Conservation (phyloP, 2,888 invertebrate species). For the Pseudococcus longispinus region DNA sequence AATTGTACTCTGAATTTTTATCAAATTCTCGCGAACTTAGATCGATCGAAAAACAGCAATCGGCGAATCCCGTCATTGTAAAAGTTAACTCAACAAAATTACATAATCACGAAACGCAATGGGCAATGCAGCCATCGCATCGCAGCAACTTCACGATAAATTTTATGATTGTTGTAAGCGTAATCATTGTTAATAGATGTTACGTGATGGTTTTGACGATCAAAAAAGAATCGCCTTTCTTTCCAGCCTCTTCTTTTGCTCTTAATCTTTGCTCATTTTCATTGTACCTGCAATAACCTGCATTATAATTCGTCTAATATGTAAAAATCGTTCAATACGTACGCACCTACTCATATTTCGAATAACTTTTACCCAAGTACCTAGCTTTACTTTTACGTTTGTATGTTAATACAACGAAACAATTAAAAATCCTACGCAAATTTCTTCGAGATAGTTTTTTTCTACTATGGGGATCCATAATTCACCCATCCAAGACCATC, state of each 20-base stretch:
- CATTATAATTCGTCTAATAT: slow-evolving; percentile 22
- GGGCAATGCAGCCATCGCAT: slow-evolving; percentile 48
- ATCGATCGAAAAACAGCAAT: background rate
- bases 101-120: background rate
- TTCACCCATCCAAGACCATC: background rate
- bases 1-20: background rate
- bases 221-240: slow-evolving; percentile 44
- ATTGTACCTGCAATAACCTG: background rate
- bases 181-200: slow-evolving; percentile 54
- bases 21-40: background rate
- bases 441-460: background rate
- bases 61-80: background rate
- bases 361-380: slow-evolving; percentile 10
- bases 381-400: background rate
- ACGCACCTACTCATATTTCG: background rate
- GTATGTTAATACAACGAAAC: background rate
- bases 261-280: slow-evolving; percentile 21
- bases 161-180: slow-evolving; percentile 51
- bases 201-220: slow-evolving; percentile 49
- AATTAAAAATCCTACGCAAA: slow-evolving; percentile 34
- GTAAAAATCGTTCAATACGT: background rate
- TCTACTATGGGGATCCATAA: background rate
- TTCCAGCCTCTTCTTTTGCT: slow-evolving; percentile 26
- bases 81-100: slow-evolving; percentile 26
- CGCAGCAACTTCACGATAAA: slow-evolving; percentile 49